Percentiles rank a stretch among this genome's conserved stretches.
Conservation (phyloP, 2,113 vertebrate species). For the Nycticryphes semicollaris region DNA sequence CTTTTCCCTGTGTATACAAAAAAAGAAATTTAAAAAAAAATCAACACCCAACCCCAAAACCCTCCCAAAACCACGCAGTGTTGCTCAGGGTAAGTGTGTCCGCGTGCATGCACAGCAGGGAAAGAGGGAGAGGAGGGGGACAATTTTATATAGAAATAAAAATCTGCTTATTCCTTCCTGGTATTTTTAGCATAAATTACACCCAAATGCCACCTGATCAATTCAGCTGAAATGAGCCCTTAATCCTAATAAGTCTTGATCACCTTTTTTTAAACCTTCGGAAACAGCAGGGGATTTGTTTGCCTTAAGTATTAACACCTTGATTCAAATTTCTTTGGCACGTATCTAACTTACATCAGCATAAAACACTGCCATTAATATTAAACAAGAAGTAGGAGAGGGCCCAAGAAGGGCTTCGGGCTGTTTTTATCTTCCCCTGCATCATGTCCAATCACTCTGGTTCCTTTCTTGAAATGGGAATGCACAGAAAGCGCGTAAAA, state of each 20-base stretch:
- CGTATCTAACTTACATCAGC: neutral
- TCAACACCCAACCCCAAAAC: no score
- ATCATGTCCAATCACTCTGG: neutral
- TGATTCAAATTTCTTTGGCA: neutral
- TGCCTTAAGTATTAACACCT: neutral
- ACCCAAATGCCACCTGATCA: constrained; percentile 52
- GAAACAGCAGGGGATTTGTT: constrained; percentile 12
- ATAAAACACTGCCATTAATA: neutral
- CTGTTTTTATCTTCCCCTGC: neutral
- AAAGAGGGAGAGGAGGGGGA: neutral
- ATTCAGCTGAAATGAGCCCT: constrained; percentile 40
- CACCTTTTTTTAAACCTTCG: constrained; percentile 20
- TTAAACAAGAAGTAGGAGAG: neutral
- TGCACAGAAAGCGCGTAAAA: neutral
- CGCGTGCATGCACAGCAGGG: neutral
- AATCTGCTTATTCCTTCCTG: neutral
- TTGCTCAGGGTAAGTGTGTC: neutral
- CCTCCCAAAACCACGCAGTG: neutral
- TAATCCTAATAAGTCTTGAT: constrained; percentile 52
- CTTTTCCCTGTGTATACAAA: neutral
- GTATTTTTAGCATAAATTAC: constrained; percentile 48
- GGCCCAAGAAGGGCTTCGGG: neutral
- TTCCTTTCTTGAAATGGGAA: neutral
- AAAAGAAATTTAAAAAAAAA: neutral
- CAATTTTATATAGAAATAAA: neutral